Base-by-base conservation (phyloP, 2,888 invertebrate genomes). In the Nomada ruficornis region DNA sequence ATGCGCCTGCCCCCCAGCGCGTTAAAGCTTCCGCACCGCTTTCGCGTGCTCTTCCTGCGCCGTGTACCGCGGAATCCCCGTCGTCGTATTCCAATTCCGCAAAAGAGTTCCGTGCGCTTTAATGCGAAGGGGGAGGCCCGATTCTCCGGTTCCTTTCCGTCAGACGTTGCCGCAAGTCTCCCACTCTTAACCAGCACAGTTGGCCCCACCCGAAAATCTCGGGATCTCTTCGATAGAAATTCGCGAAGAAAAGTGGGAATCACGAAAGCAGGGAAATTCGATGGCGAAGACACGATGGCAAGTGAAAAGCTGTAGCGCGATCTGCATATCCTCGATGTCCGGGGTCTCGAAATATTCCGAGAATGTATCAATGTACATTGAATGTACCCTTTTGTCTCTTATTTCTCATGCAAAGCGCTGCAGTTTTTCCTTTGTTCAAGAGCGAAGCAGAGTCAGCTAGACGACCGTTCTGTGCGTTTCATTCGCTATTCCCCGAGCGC, bases 31-130 rank as follows among this genome's bases (percentile, higher is more conserved):
- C 44, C 18, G 50, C 68, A 20, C 67, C 65, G 55, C 78, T 80
- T 78, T 59, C 67, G 50, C 55, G 55, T 20, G 64, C 82, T 77
- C 74, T 71, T 73, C 73, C 76, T 70, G 55, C 73, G 52, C 55
- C 55, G 47, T 77, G 72, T 79, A 64, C 72, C 67, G 23, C 60
- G 7, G 44, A 54, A 54, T 72, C 80, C 76, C 55, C 82, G 72
- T 55, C 74, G 70, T 79, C 65, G 82, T 85, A 85, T 88, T 89
- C 89, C 89, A 89, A 89, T 89, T 85, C 74, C 85, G 82, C 83
- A 62, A 82, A 84, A 86, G 87, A 86, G 73, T 85, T 84, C 87
- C 85, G 36, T 7, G 86, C 84, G 85, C 84, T 86, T 83, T 83
- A 83, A 88, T 75, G 83, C 63, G 13, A 72, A 88, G 85, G 85